Base-by-base conservation (phyloP, 1,140 invertebrate species). In the Aporrectodea caliginosa region DNA sequence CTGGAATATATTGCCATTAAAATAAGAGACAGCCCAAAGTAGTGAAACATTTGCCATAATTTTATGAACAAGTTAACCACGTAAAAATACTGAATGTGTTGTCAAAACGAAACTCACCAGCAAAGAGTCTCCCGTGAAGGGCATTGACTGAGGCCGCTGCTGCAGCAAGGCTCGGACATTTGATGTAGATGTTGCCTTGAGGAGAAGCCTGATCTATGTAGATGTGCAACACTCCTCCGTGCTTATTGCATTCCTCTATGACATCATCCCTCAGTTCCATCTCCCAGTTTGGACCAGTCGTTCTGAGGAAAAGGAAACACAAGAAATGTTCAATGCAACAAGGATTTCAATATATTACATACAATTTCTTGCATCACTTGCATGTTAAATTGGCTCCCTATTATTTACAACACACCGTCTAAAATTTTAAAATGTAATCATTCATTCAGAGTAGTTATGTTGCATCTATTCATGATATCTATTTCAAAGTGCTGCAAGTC, bases 141-240 rank as follows among this genome's bases (percentile, higher is more conserved):
- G 95, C 93, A 88, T 96, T 97, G 0, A 99, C 97, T 0, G 97
- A 95, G 1, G 96, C 94, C 0, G 97, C 95, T 0, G 98, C 97
- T 2, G 96, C 96, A 0, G 94, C 93, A 83, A 99, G 97, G 1
- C 94, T 95, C 1, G 97, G 96, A 90, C 97, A 99, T 88, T 99
- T 99, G 2, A 99, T 96, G 88, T 99, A 99, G 0, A 99, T 97
- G 87, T 99, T 98, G 43, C 98, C 98, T 84, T 97, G 94, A 0
- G 94, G 92, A 1, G 96, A 97, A 0, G 93, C 93, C 87, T 95
- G 96, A 85, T 99, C 98, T 1, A 99, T 96, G 87, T 95, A 98
- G 1, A 99, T 94, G 85, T 99, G 98, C 22, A 98, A 85, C 0
- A 98, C 95, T 32, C 97, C 98, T 29, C 98, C 98, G 85, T 99